Evolutionary conservation across 2,797 vertebrate species (phyloP), one percentile per base, ranked within the genome.

Genomic region (Pagetopsis macropterus): DNA sequence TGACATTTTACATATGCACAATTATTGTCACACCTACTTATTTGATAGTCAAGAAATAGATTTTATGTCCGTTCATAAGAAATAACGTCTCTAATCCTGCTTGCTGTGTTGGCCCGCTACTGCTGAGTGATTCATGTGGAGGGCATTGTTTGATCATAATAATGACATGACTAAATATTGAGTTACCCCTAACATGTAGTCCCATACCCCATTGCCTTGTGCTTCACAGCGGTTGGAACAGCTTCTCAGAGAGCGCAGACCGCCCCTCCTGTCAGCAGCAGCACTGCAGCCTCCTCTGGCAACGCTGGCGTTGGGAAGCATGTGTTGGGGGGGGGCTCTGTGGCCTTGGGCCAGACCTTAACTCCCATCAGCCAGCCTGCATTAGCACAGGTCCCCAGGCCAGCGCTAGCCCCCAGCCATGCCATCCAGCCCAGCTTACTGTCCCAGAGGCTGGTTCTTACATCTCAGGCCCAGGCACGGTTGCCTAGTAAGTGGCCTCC

Each of bases 401-500:
- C 89, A 27, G 72, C 89, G 78, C 93, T 94, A 91, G 91, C 93
- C 94, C 94, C 96, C 92, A 83, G 94, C 88, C 96, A 96, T 93
- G 93, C 95, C 87, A 89, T 96, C 86, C 96, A 96, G 91, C 96
- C 96, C 93, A 96, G 94, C 88, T 89, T 96, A 91, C 93, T 96
- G 92, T 96, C 97, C 90, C 98, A 97, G 95, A 97, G 97, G 95
- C 96, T 99, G 95, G 95, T 98, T 88, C 96, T 98, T 88, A 96
- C 96, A 95, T 97, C 97, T 88, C 98, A 99, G 96, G 97, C 97
- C 94, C 97, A 98, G 96, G 97, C 98, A 94, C 96, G 97, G 93
- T 96, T 99, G 97, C 97, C 98, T 95, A 98, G 98, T 99, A 99
- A 98, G 98, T 98, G 96, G 96, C 95, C 95, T 94, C 69, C 81